Evolutionary conservation across 2,888 invertebrate species (phyloP).

Genomic region (Pollenia labialis): DNA sequence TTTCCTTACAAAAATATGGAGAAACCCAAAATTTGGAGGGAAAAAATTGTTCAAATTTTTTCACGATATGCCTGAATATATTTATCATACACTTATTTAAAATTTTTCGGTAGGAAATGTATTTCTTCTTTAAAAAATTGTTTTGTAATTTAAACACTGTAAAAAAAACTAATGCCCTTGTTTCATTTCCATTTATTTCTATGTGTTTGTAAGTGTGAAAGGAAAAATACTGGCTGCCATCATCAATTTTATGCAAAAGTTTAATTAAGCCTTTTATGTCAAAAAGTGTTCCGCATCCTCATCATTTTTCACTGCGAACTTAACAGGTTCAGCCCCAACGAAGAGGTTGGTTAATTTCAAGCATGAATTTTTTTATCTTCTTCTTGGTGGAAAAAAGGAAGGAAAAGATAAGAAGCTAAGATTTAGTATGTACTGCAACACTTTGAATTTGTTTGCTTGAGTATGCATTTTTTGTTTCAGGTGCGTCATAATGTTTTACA

Average conservation of each 20-base stretch:
- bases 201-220: neutral
- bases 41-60: too few relatives aligned
- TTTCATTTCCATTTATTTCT: neutral
- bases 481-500: neutral
- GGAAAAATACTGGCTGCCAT: neutral
- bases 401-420: neutral
- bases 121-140: conserved; percentile 18
- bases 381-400: neutral
- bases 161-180: conserved; percentile 18
- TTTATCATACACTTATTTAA: too few relatives aligned
- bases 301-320: neutral
- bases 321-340: conserved; percentile 11
- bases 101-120: neutral
- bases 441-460: neutral
- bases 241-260: neutral
- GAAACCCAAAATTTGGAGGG: too few relatives aligned
- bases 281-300: conserved; percentile 1
- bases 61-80: too few relatives aligned
- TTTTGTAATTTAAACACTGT: conserved; percentile 11
- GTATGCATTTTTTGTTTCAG: neutral
- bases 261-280: conserved; percentile 20
- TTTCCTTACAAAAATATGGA: too few relatives aligned
- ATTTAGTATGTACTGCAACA: neutral
- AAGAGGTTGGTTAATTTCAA: neutral
- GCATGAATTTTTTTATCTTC: conserved; percentile 1